Conservation (phyloP, 1,140 invertebrate species). For the Drosophila funebris region DNA sequence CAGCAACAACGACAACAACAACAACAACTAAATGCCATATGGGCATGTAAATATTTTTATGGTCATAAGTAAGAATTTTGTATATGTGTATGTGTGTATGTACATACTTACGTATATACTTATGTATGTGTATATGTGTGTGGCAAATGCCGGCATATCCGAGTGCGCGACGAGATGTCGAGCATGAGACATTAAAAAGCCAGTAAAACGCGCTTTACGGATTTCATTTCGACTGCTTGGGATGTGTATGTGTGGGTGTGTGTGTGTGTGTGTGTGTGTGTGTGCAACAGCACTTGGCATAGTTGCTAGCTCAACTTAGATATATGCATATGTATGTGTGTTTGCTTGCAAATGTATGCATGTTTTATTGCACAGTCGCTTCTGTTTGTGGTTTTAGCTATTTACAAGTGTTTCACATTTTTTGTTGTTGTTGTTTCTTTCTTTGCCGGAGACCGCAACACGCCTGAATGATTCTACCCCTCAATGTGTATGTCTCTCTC, state of each 20-base stretch:
- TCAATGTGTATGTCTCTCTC: constrained; percentile 13
- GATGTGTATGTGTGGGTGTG: background rate
- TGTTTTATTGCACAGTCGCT: constrained; percentile 77
- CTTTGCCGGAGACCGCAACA: constrained; percentile 36
- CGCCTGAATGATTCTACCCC: constrained; percentile 35
- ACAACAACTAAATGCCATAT: constrained; percentile 49
- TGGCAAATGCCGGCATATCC: constrained; percentile 45
- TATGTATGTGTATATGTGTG: background rate
- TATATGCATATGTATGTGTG: background rate
- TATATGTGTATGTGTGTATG: no score
- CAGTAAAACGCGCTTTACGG: constrained; percentile 77
- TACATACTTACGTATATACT: background rate
- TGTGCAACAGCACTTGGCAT: constrained; percentile 57
- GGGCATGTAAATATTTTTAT: constrained; percentile 80
- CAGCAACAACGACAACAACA: constrained; percentile 42
- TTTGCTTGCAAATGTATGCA: constrained; percentile 67
- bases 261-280: constrained; percentile 21
- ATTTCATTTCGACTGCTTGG: constrained; percentile 67
- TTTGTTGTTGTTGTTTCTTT: constrained; percentile 24
- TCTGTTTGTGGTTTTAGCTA: constrained; percentile 71
- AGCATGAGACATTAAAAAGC: constrained; percentile 72
- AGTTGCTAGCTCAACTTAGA: constrained; percentile 51
- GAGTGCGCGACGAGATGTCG: constrained; percentile 36
- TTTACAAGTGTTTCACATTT: constrained; percentile 73
- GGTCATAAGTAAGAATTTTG: constrained; percentile 79